phyloP scores from a whole-genome alignment of 2,113 vertebrate genomes.

The Pampusana beccarii region DNA sequence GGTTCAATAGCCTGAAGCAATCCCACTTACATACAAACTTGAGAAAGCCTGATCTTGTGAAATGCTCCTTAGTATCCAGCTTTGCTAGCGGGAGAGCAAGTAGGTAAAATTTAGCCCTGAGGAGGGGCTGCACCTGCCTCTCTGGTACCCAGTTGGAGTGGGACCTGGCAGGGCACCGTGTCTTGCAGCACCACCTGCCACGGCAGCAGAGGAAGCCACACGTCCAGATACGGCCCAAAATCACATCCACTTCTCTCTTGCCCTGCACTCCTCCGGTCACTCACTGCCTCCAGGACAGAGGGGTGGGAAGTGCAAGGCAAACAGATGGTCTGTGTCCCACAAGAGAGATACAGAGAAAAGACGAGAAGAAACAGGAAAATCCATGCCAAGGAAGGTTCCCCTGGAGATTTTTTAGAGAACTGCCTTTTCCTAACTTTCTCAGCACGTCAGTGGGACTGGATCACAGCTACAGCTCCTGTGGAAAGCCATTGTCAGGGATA shows the following conservation, averaged over 20 bases:
- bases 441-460: background rate
- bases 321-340: background rate
- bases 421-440: background rate
- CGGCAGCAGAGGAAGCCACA: accelerated
- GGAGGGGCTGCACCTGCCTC: background rate
- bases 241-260: background rate
- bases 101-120: background rate
- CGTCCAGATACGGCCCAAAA: background rate
- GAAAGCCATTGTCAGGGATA: background rate
- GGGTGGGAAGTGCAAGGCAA: background rate
- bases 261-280: background rate
- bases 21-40: background rate
- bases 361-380: background rate
- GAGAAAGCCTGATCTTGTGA: background rate
- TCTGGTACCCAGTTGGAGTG: background rate
- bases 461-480: background rate
- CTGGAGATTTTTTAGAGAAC: background rate
- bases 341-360: background rate
- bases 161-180: accelerated
- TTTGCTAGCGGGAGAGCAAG: background rate
- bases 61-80: background rate
- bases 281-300: background rate
- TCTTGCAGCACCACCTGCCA: background rate
- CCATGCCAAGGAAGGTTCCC: background rate
- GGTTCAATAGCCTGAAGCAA: background rate